Percentiles rank a stretch among this genome's conserved stretches.
Evolutionary conservation across 2,797 vertebrate species (phyloP).

Genomic region (Synaphobranchus kaupii): DNA sequence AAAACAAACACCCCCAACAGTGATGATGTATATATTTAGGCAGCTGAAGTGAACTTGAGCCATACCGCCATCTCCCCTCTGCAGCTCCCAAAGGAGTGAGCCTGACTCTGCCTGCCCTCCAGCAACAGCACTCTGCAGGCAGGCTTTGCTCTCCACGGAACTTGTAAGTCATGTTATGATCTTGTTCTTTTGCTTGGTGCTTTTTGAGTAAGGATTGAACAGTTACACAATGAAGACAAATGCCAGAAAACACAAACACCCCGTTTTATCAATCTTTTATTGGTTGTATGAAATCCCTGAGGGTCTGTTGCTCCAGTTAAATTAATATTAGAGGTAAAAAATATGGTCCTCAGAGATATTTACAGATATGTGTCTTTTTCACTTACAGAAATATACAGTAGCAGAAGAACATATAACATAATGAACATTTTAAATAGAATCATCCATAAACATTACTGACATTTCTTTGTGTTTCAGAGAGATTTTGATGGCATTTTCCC

Average conservation of each 20-base stretch:
- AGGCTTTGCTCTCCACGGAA: not conserved
- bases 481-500: slow-evolving; percentile 44
- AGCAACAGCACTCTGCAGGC: not conserved
- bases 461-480: too few species aligned
- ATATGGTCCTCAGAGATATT: not conserved
- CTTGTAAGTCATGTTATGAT: too few species aligned
- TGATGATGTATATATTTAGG: not conserved
- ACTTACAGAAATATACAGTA: too few species aligned
- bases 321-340: too few species aligned
- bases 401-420: not conserved
- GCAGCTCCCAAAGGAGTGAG: not conserved
- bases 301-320: not conserved
- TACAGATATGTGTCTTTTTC: too few species aligned
- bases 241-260: too few species aligned
- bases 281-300: too few species aligned
- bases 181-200: too few species aligned
- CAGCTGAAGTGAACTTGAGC: not conserved
- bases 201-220: too few species aligned
- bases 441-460: not conserved
- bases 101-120: not conserved
- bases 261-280: too few species aligned
- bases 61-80: not conserved
- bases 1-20: not conserved
- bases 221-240: too few species aligned
- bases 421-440: not conserved